Base-by-base conservation (phyloP, 2,113 vertebrate species). In the Phycodurus eques region DNA sequence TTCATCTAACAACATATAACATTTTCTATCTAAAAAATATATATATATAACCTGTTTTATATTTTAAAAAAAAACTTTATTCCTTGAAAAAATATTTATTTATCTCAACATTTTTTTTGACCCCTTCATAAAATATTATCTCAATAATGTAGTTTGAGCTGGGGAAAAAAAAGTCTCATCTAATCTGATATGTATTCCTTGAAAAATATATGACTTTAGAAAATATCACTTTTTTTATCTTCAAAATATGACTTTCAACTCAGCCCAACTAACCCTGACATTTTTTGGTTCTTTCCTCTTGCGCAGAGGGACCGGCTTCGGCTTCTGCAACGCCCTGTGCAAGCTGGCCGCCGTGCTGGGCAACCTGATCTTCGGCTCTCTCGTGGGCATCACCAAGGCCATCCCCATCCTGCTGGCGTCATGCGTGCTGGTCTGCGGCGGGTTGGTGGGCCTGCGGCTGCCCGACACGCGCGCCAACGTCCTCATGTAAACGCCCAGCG, bases 361-460 rank as follows among this genome's bases (percentile, higher is more conserved):
- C 81, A 98, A 97, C 92, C 87, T 98, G 79, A 97, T 96, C 87
- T 98, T 98, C 0, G 96, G 96, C 86, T 98, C 96, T 0, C 92
- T 98, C 84, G 95, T 96, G 57, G 90, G 94, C 87, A 95, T 97
- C 88, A 95, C 95, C 88, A 96, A 95, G 91, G 93, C 94, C 2
- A 94, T 97, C 76, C 96, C 96, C 76, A 98, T 98, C 85, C 94
- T 98, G 56, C 92, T 98, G 89, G 96, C 96, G 47, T 97, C 96
- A 14, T 90, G 94, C 0, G 95, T 98, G 87, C 83, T 98, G 49
- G 95, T 98, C 33, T 94, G 94, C 72, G 96, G 96, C 46, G 96
- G 96, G 51, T 90, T 98, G 67, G 95, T 98, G 81, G 96, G 95
- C 77, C 92, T 98, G 70, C 93, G 95, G 39, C 94, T 98, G 83